Base-by-base conservation (phyloP, 2,888 invertebrate species). In the Tinea semifulvella region DNA sequence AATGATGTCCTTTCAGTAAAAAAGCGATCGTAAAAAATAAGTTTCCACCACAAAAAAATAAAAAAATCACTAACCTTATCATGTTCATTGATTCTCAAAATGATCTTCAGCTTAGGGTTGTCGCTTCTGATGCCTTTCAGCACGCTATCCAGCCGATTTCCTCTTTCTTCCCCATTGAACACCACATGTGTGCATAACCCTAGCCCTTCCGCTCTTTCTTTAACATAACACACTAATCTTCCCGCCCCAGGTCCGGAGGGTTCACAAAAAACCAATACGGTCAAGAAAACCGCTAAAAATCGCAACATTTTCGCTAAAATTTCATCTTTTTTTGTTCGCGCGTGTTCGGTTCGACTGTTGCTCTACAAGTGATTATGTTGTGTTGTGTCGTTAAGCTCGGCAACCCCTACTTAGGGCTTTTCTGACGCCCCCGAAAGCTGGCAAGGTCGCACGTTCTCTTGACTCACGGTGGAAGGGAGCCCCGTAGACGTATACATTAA, bases 111-210 rank as follows among this genome's bases (percentile, higher is more conserved):
- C 46, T 75, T 68, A 18, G 81, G 79, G 49, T 77, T 74, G 48
- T 62, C 65, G 50, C 77, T 77, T 56, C 74, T 74, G 53, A 83
- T 74, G 50, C 72, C 75, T 59, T 84, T 84, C 52, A 80, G 54
- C 28, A 79, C 45, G 18, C 56, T 54, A 19, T 75, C 76, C 43
- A 81, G 67, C 48, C 76, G 72, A 3, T 77, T 74, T 50, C 73
- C 80, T 51, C 76, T 67, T 45, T 68, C 69, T 50, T 66, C 61
- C 43, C 82, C 81, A 43, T 70, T 57, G 58, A 82, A 79, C 38
- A 83, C 76, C 48, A 83, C 62, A 57, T 83, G 83, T 46, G 82
- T 81, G 55, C 83, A 83, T 65, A 82, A 80, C 53, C 71, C 60
- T 28, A 61, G 58, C 26, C 67, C 63, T 31, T 57, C 56, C 19